Percentiles rank a stretch among this genome's conserved stretches.
These are phyloP conservation scores for Anguilla obscura DNA, from an alignment of 2,797 vertebrate species.

Conservation along the genomic window DNA sequence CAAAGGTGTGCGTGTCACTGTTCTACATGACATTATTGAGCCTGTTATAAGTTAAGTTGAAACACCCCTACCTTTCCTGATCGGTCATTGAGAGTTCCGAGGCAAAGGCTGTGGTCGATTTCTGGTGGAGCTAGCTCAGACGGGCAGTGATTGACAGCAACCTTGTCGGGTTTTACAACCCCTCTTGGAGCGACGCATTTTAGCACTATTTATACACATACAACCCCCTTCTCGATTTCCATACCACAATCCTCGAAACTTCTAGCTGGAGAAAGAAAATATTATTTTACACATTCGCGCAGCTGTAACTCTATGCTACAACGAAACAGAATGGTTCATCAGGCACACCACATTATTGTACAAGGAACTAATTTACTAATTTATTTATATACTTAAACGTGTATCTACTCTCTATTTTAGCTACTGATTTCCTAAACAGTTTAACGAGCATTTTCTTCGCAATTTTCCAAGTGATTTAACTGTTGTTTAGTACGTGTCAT, in stretches of 20 bases:
- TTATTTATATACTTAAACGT: not conserved
- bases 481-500: not conserved
- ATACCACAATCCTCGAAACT: not conserved
- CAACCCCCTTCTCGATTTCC: not conserved
- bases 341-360: not conserved
- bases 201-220: not conserved
- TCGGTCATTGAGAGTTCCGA: constrained; percentile 9
- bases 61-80: constrained; percentile 23
- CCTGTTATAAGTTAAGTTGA: not conserved
- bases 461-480: not conserved
- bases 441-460: not conserved
- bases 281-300: not conserved
- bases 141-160: constrained; percentile 19
- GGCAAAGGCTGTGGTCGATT: not conserved
- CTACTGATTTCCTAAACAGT: not conserved
- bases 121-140: not conserved
- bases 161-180: not conserved
- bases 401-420: not conserved
- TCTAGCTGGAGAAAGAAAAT: not conserved
- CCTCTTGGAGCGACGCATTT: not conserved
- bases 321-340: not conserved
- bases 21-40: not conserved
- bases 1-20: not conserved
- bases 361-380: not conserved
- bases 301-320: not conserved